Evolutionary conservation across 2,888 invertebrate genomes (phyloP).

Genomic region (Volucella inflata): DNA sequence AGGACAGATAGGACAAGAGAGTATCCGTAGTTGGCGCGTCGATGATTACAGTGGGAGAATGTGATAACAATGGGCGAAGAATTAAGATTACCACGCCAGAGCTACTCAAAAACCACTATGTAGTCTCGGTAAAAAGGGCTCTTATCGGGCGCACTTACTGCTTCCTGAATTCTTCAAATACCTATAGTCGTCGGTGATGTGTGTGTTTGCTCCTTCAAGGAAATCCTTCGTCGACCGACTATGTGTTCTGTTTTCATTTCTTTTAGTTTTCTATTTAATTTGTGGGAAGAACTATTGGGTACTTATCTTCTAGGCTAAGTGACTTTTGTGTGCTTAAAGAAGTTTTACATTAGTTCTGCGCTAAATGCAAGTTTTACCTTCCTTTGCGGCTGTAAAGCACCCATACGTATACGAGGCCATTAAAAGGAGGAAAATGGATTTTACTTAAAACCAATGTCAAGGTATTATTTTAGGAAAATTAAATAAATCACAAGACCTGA

Average conservation of each 20-base stretch:
- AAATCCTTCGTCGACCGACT: slow-evolving; percentile 21
- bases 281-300: slow-evolving; percentile 6
- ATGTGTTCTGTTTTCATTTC: neutral
- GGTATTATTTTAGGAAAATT: too few species aligned
- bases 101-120: slow-evolving; percentile 70
- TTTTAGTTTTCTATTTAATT: too few species aligned
- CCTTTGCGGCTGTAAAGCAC: neutral
- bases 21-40: slow-evolving; percentile 7
- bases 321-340: slow-evolving; percentile 68
- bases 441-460: too few species aligned
- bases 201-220: slow-evolving; percentile 19
- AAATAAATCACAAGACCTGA: too few species aligned
- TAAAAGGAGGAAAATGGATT: too few species aligned
- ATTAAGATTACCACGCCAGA: slow-evolving; percentile 56
- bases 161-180: slow-evolving; percentile 47
- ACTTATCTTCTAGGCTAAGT: slow-evolving; percentile 62
- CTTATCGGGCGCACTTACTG: slow-evolving; percentile 54
- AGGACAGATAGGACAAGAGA: neutral
- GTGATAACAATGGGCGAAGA: slow-evolving; percentile 67
- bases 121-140: slow-evolving; percentile 43
- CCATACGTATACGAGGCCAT: too few species aligned
- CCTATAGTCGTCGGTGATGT: slow-evolving; percentile 19
- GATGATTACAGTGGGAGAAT: slow-evolving; percentile 29
- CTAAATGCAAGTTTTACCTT: slow-evolving; percentile 21
- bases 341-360: slow-evolving; percentile 54